These are phyloP conservation scores for Brachyistius frenatus DNA, from an alignment of 2,113 vertebrate genomes.

Conservation along the genomic window DNA sequence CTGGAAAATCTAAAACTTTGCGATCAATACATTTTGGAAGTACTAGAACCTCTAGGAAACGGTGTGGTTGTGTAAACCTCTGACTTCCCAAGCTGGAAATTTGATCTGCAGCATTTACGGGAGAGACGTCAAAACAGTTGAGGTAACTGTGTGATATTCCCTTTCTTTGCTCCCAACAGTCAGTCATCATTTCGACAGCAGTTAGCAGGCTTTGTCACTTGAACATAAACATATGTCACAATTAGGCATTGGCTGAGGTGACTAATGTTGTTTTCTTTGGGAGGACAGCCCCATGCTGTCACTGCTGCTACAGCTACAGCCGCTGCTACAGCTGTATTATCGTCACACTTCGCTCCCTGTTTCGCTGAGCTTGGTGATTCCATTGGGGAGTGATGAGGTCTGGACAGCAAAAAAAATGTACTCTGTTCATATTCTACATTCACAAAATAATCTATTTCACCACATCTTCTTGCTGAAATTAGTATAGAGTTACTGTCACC, in stretches of 20 bases:
- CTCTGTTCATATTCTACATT: neutral
- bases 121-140: neutral
- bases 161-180: neutral
- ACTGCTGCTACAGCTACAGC: neutral
- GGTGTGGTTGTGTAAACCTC: too few relatives aligned
- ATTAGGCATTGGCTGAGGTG: neutral
- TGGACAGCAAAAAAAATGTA: neutral
- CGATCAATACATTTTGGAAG: too few relatives aligned
- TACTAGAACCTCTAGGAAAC: too few relatives aligned
- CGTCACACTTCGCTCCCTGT: neutral
- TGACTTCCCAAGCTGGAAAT: too few relatives aligned
- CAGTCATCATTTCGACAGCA: neutral
- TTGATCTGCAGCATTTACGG: neutral
- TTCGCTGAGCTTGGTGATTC: neutral
- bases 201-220: neutral
- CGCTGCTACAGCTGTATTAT: neutral
- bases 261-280: neutral
- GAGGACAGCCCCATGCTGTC: neutral
- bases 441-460: too few relatives aligned
- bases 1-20: too few relatives aligned
- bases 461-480: neutral
- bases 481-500: neutral
- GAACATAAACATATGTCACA: neutral
- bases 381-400: neutral
- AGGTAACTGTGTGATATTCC: neutral